phyloP scores from a whole-genome alignment of 2,797 vertebrate genomes.

The Gadopsis marmoratus region DNA sequence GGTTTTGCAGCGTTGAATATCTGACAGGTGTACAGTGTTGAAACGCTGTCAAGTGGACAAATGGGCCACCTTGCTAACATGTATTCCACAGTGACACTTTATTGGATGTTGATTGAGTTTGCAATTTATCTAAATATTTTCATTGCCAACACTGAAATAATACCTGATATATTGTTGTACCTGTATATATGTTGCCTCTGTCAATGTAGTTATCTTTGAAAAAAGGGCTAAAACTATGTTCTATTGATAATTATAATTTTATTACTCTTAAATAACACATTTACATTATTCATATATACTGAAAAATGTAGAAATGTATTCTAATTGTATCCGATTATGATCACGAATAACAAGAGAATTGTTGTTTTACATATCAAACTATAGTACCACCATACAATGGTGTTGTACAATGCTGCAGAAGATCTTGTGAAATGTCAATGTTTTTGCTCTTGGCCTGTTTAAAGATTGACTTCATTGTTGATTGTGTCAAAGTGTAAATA shows the following conservation, averaged over 20 bases:
- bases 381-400: background rate
- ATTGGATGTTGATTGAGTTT: conserved; percentile 22
- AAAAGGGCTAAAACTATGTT: conserved; percentile 22
- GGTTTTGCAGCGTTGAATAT: conserved; percentile 5
- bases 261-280: conserved; percentile 28
- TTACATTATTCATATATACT: conserved; percentile 39
- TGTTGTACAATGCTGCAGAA: conserved; percentile 35
- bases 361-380: conserved; percentile 25
- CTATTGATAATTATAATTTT: conserved; percentile 22
- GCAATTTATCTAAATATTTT: conserved; percentile 19
- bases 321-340: conserved; percentile 1
- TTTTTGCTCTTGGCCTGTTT: conserved; percentile 19
- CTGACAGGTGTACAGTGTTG: background rate
- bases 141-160: conserved; percentile 9
- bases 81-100: conserved; percentile 32
- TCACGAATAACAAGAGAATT: conserved; percentile 2
- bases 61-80: background rate
- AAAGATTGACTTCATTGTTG: conserved; percentile 15
- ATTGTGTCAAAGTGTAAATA: conserved; percentile 67
- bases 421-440: conserved; percentile 17
- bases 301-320: conserved; percentile 20
- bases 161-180: background rate
- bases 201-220: background rate
- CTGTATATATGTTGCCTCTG: conserved; percentile 1
- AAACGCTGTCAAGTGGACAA: conserved; percentile 13